Evolutionary conservation across 1,140 invertebrate species (phyloP).

Genomic region (Zaprionus ghesquierei): DNA sequence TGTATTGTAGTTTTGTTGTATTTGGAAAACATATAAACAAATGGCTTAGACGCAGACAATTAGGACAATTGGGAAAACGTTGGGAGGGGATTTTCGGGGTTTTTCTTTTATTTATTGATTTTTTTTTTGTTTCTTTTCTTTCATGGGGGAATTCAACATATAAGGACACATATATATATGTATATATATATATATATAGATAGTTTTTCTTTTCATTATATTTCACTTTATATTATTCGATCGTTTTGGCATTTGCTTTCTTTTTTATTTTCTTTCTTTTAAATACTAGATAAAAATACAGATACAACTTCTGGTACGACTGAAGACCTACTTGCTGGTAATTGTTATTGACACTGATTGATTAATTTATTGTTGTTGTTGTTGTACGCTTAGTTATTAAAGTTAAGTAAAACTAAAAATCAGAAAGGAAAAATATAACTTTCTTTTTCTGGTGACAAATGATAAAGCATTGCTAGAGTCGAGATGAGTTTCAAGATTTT

Average conservation of each 20-base stretch:
- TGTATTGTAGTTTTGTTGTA: constrained; percentile 54
- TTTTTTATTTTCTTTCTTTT: constrained; percentile 36
- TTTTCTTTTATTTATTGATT: constrained; percentile 23
- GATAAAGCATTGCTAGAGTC: constrained; percentile 26
- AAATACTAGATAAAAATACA: constrained; percentile 25
- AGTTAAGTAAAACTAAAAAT: constrained; percentile 38
- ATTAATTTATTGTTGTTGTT: constrained; percentile 23
- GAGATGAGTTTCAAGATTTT: constrained; percentile 55
- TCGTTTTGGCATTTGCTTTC: constrained; percentile 18
- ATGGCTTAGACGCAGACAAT: constrained; percentile 85
- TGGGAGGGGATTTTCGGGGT: constrained; percentile 52
- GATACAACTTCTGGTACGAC: constrained; percentile 39
- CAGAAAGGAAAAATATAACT: constrained; percentile 31
- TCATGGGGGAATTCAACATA: constrained; percentile 62
- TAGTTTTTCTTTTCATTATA: constrained; percentile 47
- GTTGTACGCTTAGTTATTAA: constrained; percentile 36
- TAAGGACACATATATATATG: constrained; percentile 65
- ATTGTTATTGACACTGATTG: constrained; percentile 27
- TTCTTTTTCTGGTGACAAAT: constrained; percentile 26
- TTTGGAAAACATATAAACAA: constrained; percentile 83
- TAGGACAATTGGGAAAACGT: constrained; percentile 83
- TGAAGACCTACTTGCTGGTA: constrained; percentile 35
- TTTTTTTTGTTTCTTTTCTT: constrained; percentile 40
- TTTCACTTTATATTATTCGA: constrained; percentile 44
- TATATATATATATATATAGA: constrained; percentile 48